Conservation (phyloP, 2,888 invertebrate species). For the Thymelicus acteon region DNA sequence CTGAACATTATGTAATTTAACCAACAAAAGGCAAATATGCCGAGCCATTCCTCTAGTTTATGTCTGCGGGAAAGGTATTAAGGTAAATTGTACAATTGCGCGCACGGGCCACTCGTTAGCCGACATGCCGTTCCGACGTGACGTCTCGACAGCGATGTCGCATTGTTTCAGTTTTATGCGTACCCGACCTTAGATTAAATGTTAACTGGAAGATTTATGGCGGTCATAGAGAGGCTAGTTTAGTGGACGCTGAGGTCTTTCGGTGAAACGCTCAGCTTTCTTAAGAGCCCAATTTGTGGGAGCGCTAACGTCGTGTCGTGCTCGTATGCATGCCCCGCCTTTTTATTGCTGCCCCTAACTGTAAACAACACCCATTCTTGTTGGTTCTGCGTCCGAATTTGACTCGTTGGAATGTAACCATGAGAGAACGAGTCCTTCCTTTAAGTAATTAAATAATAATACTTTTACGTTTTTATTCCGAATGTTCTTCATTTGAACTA, state of each 20-base stretch:
- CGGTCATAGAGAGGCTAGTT: slow-evolving; percentile 70
- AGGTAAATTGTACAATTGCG: slow-evolving; percentile 82
- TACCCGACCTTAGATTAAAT: slow-evolving; percentile 78
- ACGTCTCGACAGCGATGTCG: slow-evolving; percentile 69
- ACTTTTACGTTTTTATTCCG: slow-evolving; percentile 23
- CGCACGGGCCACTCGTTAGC: slow-evolving; percentile 82
- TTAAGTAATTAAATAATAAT: slow-evolving; percentile 2
- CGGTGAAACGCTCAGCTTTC: slow-evolving; percentile 79
- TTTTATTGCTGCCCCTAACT: slow-evolving; percentile 83
- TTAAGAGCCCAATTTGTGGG: slow-evolving; percentile 80
- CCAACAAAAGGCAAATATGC: slow-evolving; percentile 76
- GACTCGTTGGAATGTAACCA: slow-evolving; percentile 48
- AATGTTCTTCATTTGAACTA: slow-evolving; percentile 23
- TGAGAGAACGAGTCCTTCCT: slow-evolving; percentile 29
- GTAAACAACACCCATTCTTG: slow-evolving; percentile 80
- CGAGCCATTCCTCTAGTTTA: slow-evolving; percentile 74
- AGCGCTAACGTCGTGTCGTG: slow-evolving; percentile 76
- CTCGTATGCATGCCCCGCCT: slow-evolving; percentile 78
- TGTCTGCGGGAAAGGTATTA: slow-evolving; percentile 75
- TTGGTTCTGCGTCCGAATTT: slow-evolving; percentile 49
- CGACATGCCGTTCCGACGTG: slow-evolving; percentile 63
- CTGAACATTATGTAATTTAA: slow-evolving; percentile 74
- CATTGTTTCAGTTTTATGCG: slow-evolving; percentile 80
- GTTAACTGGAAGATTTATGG: slow-evolving; percentile 77
- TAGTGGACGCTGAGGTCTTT: slow-evolving; percentile 69